Evolutionary conservation across 2,797 vertebrate species (phyloP).

Genomic region (Cyprinella venusta): DNA sequence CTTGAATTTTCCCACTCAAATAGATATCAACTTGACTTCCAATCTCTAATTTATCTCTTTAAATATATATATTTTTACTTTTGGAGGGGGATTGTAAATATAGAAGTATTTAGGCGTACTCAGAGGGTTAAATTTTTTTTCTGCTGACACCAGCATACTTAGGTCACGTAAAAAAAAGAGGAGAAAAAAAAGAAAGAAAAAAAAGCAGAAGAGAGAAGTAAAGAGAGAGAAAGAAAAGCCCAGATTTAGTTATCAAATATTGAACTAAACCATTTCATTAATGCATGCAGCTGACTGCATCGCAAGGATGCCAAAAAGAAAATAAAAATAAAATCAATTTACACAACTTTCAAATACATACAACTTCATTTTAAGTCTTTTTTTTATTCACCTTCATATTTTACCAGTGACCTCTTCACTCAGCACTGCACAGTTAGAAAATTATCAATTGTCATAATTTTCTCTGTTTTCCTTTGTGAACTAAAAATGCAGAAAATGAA

Average conservation of each 20-base stretch:
- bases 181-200: slow-evolving; percentile 31
- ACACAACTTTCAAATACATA: slow-evolving; percentile 95
- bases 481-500: slow-evolving; percentile 68
- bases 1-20: slow-evolving; percentile 54
- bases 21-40: slow-evolving; percentile 64
- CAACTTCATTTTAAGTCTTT: slow-evolving; percentile 86
- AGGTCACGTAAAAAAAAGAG: slow-evolving; percentile 75
- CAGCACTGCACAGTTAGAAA: slow-evolving; percentile 89
- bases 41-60: slow-evolving; percentile 56
- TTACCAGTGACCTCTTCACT: slow-evolving; percentile 88
- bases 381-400: slow-evolving; percentile 86
- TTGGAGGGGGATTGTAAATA: slow-evolving; percentile 75
- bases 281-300: slow-evolving; percentile 98
- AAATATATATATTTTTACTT: slow-evolving; percentile 59
- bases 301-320: slow-evolving; percentile 77
- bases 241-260: slow-evolving; percentile 91
- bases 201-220: slow-evolving; percentile 51
- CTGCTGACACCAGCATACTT: slow-evolving; percentile 88
- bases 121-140: slow-evolving; percentile 96
- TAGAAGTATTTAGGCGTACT: slow-evolving; percentile 96
- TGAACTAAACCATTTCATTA: slow-evolving; percentile 93
- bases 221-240: slow-evolving; percentile 82
- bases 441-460: slow-evolving; percentile 65
- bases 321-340: slow-evolving; percentile 77
- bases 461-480: slow-evolving; percentile 54